Percentiles rank a stretch among this genome's conserved stretches.
Conservation (phyloP, 2,888 invertebrate species). For the Agapostemon virescens region DNA sequence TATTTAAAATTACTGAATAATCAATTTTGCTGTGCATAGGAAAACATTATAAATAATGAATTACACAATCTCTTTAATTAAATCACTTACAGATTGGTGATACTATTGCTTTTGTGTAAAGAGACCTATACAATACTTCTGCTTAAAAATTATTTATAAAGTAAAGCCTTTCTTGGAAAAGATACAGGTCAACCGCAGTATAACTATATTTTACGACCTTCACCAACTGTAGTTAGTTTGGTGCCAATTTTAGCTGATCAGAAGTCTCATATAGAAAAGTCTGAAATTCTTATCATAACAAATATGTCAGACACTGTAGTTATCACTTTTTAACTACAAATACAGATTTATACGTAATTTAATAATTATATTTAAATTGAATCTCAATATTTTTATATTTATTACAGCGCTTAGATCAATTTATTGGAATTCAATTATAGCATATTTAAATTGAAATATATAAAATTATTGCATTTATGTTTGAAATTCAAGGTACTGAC, state of each 20-base stretch:
- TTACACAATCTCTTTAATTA: not conserved
- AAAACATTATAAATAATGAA: not conserved
- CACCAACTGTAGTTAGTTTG: not conserved
- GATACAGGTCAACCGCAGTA: not conserved
- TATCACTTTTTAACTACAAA: not conserved
- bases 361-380: not conserved
- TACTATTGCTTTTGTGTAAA: not conserved
- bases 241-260: constrained; percentile 1
- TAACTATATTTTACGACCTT: not conserved
- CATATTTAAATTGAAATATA: not conserved
- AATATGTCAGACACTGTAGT: not conserved
- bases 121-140: not conserved
- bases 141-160: constrained; percentile 3
- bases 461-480: not conserved
- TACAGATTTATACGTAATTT: not conserved
- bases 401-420: not conserved
- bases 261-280: not conserved
- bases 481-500: not conserved
- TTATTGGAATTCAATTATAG: not conserved
- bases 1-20: not conserved
- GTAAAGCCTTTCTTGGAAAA: not conserved
- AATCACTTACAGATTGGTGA: not conserved
- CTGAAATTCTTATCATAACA: not conserved
- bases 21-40: not conserved
- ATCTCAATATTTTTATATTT: not conserved